Evolutionary conservation across 2,797 vertebrate species (phyloP).

Genomic region (Perdix hodgsoniae): DNA sequence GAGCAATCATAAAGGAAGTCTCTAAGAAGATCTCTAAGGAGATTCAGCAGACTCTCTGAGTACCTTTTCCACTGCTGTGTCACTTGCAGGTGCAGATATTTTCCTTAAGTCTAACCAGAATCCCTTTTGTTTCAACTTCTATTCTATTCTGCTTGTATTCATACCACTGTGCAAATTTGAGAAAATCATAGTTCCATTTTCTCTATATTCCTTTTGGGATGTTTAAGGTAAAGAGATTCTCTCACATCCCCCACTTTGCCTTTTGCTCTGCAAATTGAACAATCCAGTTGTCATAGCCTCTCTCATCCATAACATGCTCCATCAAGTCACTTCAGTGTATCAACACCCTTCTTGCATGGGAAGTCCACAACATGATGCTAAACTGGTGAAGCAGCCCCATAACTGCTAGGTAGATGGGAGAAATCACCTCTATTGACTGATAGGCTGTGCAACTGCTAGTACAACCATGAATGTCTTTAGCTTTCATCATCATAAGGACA

Average conservation of each 20-base stretch:
- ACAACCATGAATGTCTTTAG: background rate
- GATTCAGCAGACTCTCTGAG: background rate
- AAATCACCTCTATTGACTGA: background rate
- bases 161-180: background rate
- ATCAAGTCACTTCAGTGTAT: background rate
- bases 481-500: background rate
- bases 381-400: background rate
- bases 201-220: background rate
- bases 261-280: background rate
- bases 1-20: background rate
- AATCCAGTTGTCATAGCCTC: background rate
- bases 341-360: background rate
- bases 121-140: background rate
- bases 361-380: background rate
- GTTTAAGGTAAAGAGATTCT: background rate
- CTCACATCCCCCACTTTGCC: background rate
- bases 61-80: background rate
- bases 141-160: background rate
- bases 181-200: background rate
- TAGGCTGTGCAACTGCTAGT: background rate
- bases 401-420: background rate
- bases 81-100: background rate
- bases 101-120: background rate
- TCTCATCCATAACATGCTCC: background rate
- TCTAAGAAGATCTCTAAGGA: background rate